These are phyloP conservation scores for Sebastes steindachneri DNA, from an alignment of 2,797 vertebrate species.

Conservation along the genomic window DNA sequence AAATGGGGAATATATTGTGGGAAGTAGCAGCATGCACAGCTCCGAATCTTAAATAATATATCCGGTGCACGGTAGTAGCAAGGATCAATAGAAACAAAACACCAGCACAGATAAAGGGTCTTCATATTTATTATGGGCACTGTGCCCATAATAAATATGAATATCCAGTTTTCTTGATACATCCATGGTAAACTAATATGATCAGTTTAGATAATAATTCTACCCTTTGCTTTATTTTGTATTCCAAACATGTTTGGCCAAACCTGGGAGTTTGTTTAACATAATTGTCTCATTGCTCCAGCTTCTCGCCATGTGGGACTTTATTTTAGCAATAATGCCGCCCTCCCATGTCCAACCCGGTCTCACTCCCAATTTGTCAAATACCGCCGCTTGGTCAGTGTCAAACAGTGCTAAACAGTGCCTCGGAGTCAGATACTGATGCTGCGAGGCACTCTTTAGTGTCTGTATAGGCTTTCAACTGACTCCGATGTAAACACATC, in stretches of 20 bases:
- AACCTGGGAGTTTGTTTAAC: background rate
- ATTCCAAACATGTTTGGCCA: background rate
- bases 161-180: background rate
- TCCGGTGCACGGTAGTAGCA: background rate
- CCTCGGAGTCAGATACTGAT: too few relatives aligned
- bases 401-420: rapidly evolving
- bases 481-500: background rate
- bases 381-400: background rate
- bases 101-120: background rate
- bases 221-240: background rate
- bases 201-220: background rate
- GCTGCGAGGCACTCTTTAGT: background rate
- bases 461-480: background rate
- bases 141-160: background rate
- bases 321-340: background rate
- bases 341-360: rapidly evolving
- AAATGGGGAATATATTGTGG: background rate
- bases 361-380: background rate
- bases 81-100: background rate
- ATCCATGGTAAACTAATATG: background rate
- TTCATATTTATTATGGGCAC: background rate
- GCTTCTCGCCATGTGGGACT: background rate
- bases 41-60: background rate
- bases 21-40: background rate
- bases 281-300: background rate